Evolutionary conservation across 2,797 vertebrate genomes (phyloP).

Genomic region (Gymnodraco acuticeps): DNA sequence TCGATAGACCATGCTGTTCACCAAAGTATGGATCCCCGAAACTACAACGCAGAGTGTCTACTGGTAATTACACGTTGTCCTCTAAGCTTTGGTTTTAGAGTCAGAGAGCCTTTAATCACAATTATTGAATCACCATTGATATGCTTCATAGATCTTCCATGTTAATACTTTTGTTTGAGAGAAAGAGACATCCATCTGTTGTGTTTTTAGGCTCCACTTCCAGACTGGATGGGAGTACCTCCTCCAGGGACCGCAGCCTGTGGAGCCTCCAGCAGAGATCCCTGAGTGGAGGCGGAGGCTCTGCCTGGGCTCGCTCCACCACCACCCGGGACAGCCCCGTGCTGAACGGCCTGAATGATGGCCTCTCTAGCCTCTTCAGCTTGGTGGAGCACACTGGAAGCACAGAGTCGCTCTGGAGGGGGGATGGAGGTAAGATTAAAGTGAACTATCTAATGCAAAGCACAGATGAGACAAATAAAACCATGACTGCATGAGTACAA

Average conservation of each 20-base stretch:
- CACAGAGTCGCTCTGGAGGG: conserved; percentile 94
- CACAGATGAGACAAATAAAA: neutral
- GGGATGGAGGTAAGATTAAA: conserved; percentile 75
- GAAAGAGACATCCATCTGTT: neutral
- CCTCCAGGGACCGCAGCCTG: conserved; percentile 91
- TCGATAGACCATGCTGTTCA: conserved; percentile 95
- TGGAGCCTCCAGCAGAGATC: conserved; percentile 94
- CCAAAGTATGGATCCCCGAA: conserved; percentile 98
- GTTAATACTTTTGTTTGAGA: neutral
- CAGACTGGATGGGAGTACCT: conserved; percentile 87
- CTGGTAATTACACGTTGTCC: conserved; percentile 57
- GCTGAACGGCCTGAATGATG: conserved; percentile 94
- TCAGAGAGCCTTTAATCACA: neutral
- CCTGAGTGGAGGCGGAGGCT: conserved; percentile 89
- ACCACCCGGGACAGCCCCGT: conserved; percentile 98
- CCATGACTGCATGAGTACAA: neutral
- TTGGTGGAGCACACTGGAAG: conserved; percentile 95
- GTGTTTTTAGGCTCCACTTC: conserved; percentile 86
- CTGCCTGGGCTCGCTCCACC: conserved; percentile 98
- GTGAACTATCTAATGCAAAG: neutral
- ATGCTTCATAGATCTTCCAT: neutral
- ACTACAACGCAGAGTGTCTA: conserved; percentile 91
- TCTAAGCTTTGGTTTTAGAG: neutral
- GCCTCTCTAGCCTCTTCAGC: conserved; percentile 96
- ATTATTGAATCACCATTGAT: neutral